phyloP scores from a whole-genome alignment of 1,140 invertebrate species.

The Rhagoletis pomonella region DNA sequence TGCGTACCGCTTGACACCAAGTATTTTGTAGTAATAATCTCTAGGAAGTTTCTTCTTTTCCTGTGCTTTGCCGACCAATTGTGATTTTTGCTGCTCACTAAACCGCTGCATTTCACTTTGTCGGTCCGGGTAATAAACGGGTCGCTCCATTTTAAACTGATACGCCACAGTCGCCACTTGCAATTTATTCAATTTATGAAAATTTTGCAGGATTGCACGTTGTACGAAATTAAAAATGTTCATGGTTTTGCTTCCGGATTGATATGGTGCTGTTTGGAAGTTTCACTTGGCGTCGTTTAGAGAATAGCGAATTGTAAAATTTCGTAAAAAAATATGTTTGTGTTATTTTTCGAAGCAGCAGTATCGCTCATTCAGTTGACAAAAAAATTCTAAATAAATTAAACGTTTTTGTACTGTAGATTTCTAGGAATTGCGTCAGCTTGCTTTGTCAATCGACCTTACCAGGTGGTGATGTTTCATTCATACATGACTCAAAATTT shows the following conservation, averaged over 20 bases:
- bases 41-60: constrained; percentile 75
- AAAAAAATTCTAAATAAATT: constrained; percentile 36
- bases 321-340: constrained; percentile 51
- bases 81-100: constrained; percentile 43
- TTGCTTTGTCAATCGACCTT: constrained; percentile 15
- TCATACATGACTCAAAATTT: background rate
- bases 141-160: constrained; percentile 63
- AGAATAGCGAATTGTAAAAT: constrained; percentile 30
- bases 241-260: constrained; percentile 23
- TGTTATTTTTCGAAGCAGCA: constrained; percentile 5
- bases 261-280: background rate
- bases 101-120: constrained; percentile 59
- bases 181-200: constrained; percentile 6
- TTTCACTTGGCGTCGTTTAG: background rate
- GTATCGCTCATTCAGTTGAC: constrained; percentile 20
- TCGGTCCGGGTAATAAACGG: constrained; percentile 67
- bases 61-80: constrained; percentile 54
- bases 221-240: constrained; percentile 31
- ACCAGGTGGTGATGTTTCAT: background rate
- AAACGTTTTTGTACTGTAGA: background rate
- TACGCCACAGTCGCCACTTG: constrained; percentile 57
- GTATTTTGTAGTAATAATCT: constrained; percentile 92
- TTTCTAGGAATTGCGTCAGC: constrained; percentile 2
- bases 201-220: constrained; percentile 56
- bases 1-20: constrained; percentile 84